Conservation (phyloP, 2,888 invertebrate genomes). For the Caradrina clavipalpis region DNA sequence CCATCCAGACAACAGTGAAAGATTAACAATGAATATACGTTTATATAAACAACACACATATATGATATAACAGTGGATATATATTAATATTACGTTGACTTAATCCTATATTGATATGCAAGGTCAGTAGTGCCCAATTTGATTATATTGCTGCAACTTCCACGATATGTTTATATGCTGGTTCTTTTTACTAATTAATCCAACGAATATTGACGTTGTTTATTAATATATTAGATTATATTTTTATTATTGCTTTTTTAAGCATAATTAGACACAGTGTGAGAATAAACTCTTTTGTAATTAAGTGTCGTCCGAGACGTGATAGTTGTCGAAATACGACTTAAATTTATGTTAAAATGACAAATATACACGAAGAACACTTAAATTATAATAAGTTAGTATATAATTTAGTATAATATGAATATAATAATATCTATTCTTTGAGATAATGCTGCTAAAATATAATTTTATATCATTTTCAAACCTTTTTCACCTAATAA, state of each 20-base stretch:
- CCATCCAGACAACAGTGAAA: constrained; percentile 69
- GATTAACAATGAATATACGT: constrained; percentile 69
- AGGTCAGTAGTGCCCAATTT: constrained; percentile 69
- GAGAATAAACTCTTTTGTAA: constrained; percentile 8
- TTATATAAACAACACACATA: constrained; percentile 68
- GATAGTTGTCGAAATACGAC: constrained; percentile 8
- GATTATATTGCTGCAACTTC: constrained; percentile 64
- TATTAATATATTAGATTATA: constrained; percentile 1
- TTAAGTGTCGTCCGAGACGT: constrained; percentile 4
- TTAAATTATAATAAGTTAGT: constrained; percentile 19
- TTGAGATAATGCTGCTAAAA: constrained; percentile 27
- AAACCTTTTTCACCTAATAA: neutral
- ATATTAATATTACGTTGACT: constrained; percentile 71
- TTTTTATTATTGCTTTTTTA: constrained; percentile 5
- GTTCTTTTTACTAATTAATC: constrained; percentile 70
- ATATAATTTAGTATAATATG: constrained; percentile 20
- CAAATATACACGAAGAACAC: constrained; percentile 25
- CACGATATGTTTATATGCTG: constrained; percentile 82
- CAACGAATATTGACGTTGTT: constrained; percentile 40
- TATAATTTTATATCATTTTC: neutral
- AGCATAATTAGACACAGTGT: constrained; percentile 10
- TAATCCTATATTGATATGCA: constrained; percentile 84
- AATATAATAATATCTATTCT: constrained; percentile 8
- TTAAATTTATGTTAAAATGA: constrained; percentile 13
- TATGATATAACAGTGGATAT: constrained; percentile 68